phyloP scores from a whole-genome alignment of 2,113 vertebrate genomes.

The Himantopus leucocephalus region DNA sequence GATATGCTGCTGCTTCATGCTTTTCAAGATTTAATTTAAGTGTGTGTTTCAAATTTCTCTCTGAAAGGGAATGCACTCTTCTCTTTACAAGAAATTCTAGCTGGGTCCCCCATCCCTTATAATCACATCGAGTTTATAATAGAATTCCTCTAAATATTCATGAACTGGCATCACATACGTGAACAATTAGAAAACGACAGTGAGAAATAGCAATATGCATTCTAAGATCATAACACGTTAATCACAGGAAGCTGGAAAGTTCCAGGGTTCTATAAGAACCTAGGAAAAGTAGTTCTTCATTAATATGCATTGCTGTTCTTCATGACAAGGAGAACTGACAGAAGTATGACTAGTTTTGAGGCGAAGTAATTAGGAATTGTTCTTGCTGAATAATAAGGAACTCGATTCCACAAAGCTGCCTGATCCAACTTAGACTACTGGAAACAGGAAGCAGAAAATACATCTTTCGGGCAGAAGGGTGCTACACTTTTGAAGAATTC shows the following conservation, averaged over 20 bases:
- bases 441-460: background rate
- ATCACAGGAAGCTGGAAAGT: background rate
- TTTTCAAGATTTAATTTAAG: background rate
- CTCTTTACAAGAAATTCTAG: background rate
- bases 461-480: background rate
- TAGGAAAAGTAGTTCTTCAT: background rate
- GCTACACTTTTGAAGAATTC: background rate
- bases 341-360: slow-evolving; percentile 24
- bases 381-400: background rate
- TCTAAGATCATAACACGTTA: background rate
- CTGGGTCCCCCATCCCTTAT: background rate
- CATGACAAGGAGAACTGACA: background rate
- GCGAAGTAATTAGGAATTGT: slow-evolving; percentile 2
- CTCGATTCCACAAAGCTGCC: background rate
- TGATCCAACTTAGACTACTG: background rate
- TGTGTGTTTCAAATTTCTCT: background rate
- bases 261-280: background rate
- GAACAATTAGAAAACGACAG: background rate
- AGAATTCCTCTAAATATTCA: slow-evolving; percentile 1
- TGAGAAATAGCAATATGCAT: background rate
- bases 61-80: background rate
- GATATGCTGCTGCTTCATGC: background rate
- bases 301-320: background rate
- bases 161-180: background rate
- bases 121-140: background rate